Evolutionary conservation across 2,113 vertebrate species (phyloP), one percentile per base, ranked within the genome.

Genomic region (Haemorhous mexicanus): DNA sequence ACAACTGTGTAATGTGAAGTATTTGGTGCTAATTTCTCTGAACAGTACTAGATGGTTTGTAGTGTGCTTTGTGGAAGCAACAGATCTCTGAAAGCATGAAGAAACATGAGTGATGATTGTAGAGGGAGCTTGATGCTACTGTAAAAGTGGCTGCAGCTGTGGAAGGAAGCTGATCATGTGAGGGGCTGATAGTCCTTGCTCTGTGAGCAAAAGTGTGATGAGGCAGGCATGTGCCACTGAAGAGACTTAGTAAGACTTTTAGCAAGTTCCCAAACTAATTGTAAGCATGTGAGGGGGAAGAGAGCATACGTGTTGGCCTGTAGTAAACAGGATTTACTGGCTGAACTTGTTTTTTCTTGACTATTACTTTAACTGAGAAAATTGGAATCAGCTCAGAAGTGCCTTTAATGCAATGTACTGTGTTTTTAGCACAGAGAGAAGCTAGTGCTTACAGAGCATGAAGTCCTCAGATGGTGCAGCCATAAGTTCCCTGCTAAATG

Each of bases 271-370:
- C 64, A 53, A 39, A 39, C 8, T 69, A 46, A 53, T 20, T 53
- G 12, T 78, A 53, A 69, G 46, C 39, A 7, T 78, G 39, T 24
- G 11, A 2, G 12, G 46, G 37, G 37, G 33, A 53, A 39, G 28
- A 39, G 19, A 69, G 13, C 3, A 1, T 78, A 18, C 0, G 0
- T 70, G 13, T n/a, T 70, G 47, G n/a, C 23, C 23, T 62, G 55
- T 30, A 78, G 55, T 78, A 39, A 87, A 47, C n/a, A n/a, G 28
- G 74, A 46, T 53, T 53, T 7, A 53, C 64, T 62, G 47, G 23
- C 28, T 87, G 24, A 53, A 61, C n/a, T 53, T 69, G 18, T 62
- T 53, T 87, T 78, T 69, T 69, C 73, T 62, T 87, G 27, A 53
- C 13, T 78, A 13, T 69, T 46, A n/a, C 47, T 62, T 69, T n/a